Evolutionary conservation across 2,797 vertebrate species (phyloP).

Genomic region (Gymnodraco acuticeps): DNA sequence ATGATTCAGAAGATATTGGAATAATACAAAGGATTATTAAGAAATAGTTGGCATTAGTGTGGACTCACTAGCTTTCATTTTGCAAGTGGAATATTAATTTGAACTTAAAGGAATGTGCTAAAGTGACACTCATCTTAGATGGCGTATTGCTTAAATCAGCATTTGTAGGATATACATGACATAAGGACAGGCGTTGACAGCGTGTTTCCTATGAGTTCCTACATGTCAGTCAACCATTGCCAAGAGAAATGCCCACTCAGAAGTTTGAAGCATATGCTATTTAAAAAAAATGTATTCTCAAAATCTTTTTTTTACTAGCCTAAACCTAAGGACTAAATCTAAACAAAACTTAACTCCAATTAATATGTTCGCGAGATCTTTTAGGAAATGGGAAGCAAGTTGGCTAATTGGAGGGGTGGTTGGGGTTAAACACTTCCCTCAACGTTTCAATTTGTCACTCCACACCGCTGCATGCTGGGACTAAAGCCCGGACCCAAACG

Average conservation of each 20-base stretch:
- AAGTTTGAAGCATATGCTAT: not conserved
- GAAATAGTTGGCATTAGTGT: not conserved
- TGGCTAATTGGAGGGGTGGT: constrained; percentile 71
- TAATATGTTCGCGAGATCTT: constrained; percentile 60
- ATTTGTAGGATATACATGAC: not conserved
- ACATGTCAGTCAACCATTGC: constrained; percentile 5
- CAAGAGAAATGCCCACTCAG: constrained; percentile 7
- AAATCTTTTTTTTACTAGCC: constrained; percentile 46
- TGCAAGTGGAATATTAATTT: not conserved
- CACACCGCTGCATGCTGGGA: constrained; percentile 59
- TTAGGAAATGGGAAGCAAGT: constrained; percentile 70
- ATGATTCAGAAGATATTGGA: not conserved
- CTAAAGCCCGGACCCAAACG: constrained; percentile 43
- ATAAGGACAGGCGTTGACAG: not conserved
- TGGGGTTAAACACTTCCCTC: constrained; percentile 79
- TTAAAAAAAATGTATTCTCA: not conserved
- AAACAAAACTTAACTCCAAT: constrained; percentile 50
- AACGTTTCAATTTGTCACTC: constrained; percentile 80
- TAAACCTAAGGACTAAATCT: constrained; percentile 27
- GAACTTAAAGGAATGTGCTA: not conserved
- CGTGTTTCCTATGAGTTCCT: not conserved
- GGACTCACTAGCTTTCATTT: not conserved
- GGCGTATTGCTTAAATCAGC: not conserved
- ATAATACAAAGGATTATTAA: not conserved
- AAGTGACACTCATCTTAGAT: not conserved